Conservation (phyloP, 1,140 invertebrate species). For the Brachionus paranguensis region DNA sequence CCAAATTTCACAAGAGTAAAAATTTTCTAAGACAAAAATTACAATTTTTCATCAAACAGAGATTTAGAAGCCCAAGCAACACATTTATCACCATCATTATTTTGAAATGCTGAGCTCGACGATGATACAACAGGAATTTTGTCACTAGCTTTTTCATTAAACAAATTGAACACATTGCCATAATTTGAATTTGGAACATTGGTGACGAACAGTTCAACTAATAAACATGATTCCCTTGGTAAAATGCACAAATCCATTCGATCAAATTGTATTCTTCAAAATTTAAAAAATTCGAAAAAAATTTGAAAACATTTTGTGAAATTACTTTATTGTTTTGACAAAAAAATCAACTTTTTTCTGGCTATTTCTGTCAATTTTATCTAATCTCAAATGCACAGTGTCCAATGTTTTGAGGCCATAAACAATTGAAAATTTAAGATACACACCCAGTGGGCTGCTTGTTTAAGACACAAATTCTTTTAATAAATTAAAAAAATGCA, state of each 20-base stretch:
- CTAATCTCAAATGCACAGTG: neutral
- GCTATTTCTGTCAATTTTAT: neutral
- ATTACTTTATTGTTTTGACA: neutral
- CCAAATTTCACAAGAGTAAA: neutral
- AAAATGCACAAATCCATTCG: neutral
- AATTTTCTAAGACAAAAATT: neutral
- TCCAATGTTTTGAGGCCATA: neutral
- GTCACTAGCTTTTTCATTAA: neutral
- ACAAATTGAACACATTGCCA: neutral
- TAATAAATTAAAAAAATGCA: neutral
- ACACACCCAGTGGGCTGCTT: neutral
- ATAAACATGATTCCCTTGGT: constrained; percentile 13
- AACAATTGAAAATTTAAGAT: constrained; percentile 21
- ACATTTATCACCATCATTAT: neutral
- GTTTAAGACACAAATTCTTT: neutral
- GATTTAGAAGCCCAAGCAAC: constrained; percentile 1
- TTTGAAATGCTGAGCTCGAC: neutral
- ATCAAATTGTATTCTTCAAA: neutral
- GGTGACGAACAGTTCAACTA: neutral
- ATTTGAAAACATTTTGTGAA: neutral
- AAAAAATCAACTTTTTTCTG: neutral
- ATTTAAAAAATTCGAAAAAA: neutral
- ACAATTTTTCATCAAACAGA: constrained; percentile 1
- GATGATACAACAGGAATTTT: neutral
- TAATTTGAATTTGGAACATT: neutral